Evolutionary conservation across 2,113 vertebrate genomes (phyloP).

Genomic region (Hydropotes inermis): DNA sequence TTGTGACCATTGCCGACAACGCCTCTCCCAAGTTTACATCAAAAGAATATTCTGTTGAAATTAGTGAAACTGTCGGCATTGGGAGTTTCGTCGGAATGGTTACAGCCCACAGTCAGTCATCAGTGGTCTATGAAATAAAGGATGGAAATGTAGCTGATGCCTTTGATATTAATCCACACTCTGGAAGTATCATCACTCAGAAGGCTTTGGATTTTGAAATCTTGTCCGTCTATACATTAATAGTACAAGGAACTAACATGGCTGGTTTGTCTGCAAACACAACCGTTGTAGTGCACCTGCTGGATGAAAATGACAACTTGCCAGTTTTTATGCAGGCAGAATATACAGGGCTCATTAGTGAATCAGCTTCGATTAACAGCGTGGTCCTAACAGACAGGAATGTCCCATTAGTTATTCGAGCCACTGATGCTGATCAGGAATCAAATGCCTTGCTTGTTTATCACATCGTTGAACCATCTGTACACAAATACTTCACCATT

Average conservation of each 20-base stretch:
- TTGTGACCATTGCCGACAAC: constrained; percentile 94
- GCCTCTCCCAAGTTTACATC: constrained; percentile 91
- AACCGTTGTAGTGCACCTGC: constrained; percentile 89
- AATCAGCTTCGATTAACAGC: constrained; percentile 90
- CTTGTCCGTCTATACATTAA: constrained; percentile 85
- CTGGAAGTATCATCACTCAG: constrained; percentile 91
- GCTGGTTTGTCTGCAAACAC: constrained; percentile 90
- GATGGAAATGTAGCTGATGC: constrained; percentile 87
- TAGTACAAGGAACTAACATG: constrained; percentile 96
- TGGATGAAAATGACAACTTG: constrained; percentile 95
- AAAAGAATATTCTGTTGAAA: constrained; percentile 90
- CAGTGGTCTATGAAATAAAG: constrained; percentile 94
- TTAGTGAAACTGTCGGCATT: constrained; percentile 86
- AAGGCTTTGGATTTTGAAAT: constrained; percentile 92
- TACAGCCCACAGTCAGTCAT: constrained; percentile 91
- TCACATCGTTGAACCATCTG: constrained; percentile 94
- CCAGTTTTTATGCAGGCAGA: constrained; percentile 89
- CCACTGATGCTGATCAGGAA: constrained; percentile 91
- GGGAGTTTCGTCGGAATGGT: constrained; percentile 92
- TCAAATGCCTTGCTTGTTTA: constrained; percentile 94
- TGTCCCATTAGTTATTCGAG: constrained; percentile 92
- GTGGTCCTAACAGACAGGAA: constrained; percentile 91
- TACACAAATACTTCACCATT: constrained; percentile 93
- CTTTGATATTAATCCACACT: constrained; percentile 95
- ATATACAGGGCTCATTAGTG: constrained; percentile 92